Evolutionary conservation across 2,888 invertebrate species (phyloP), one percentile per base, ranked within the genome.

Genomic region (Chromoteleia sp.): DNA sequence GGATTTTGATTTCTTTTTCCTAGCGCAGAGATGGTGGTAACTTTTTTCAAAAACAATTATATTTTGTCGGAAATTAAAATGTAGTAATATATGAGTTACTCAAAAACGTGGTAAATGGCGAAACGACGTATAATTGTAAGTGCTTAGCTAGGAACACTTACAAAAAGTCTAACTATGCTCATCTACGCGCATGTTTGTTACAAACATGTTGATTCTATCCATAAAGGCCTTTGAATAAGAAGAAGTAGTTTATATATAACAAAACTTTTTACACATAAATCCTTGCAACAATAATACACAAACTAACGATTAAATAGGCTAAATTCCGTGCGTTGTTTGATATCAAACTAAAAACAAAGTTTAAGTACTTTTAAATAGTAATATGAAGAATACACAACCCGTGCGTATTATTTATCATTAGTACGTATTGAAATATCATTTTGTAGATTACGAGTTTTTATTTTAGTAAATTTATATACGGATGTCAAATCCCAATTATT

Each of bases 351-450:
- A 56, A 63, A 78, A 78, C 58, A 61, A 71, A 39, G 70, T 78
- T 50, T 71, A 71, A 63, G 39, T 68, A 65, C 54, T 63, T 70
- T 73, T 50, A 54, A 68, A 63, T 48, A 56, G 48, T 77, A 77
- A 70, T 70, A 70, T 77, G 63, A 77, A 77, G 70, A 77, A 70
- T 77, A 77, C 77, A 70, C 48, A 70, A 70, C 54, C 77, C 15
- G 56, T 77, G 70, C 63, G 56, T 77, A 77, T 68, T 67, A 39
- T 68, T 58, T 29, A 12, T 39, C 33, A 41, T 71, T 50, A 61
- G 17, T 70, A 77, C 14, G 45, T 70, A 56, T 54, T 63, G 52
- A 63, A 70, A 70, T 21, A 54, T 19, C 14, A 65, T 56, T 70
- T 52, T 58, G 15, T 52, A 45, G 67, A 74, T 59, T 68, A 59